Conservation (phyloP, 2,888 invertebrate genomes). For the Neocrepidodera transversa region DNA sequence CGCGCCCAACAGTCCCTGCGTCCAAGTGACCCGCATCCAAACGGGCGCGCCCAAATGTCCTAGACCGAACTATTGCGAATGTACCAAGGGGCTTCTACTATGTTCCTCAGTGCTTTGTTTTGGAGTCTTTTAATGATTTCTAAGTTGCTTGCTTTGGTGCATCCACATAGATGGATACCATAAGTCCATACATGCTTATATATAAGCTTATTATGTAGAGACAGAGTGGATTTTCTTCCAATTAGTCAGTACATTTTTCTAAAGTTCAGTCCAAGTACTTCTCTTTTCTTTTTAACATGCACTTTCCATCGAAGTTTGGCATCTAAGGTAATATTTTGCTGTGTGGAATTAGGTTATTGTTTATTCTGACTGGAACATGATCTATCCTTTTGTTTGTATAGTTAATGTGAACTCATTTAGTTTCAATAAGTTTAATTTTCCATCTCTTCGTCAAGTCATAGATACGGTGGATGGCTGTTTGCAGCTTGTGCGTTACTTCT, state of each 20-base stretch:
- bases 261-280: background rate
- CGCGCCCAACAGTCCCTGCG: too few relatives aligned
- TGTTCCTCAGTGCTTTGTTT: background rate
- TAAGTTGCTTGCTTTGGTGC: background rate
- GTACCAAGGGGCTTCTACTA: background rate
- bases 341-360: background rate
- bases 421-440: background rate
- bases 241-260: background rate
- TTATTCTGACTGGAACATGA: background rate
- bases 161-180: background rate
- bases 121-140: background rate
- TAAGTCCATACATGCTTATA: background rate
- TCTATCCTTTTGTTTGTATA: slow-evolving; percentile 1
- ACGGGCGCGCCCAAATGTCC: too few relatives aligned
- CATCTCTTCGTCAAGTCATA: background rate
- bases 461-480: background rate
- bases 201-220: background rate
- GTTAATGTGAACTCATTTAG: background rate
- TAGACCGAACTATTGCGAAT: too few relatives aligned
- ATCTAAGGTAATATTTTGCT: background rate
- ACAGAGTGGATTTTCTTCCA: background rate
- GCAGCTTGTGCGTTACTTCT: background rate
- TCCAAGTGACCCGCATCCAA: too few relatives aligned
- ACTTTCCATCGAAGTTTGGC: background rate
- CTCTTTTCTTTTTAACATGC: slow-evolving; percentile 1